Evolutionary conservation across 2,797 vertebrate genomes (phyloP), one percentile per base, ranked within the genome.

Genomic region (Cossypha dichroa): DNA sequence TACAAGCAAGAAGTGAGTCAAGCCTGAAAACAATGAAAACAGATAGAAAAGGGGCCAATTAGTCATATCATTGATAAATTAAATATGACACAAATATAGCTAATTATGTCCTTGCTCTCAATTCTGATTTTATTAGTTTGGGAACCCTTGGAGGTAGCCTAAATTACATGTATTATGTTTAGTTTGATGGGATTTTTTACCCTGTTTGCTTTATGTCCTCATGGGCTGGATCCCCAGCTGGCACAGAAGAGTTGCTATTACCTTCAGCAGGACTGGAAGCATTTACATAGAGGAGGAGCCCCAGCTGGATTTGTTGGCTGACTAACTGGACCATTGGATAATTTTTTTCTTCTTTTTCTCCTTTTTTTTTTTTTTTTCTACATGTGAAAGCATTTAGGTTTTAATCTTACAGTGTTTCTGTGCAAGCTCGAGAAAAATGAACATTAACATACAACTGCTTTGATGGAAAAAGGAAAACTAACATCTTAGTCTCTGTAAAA

Each of bases 91-190:
- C 54, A 91, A 83, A 72, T 59, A 80, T 13, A 77, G 15, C 18
- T 93, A 93, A 94, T 93, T 92, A 88, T 62, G 29, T 91, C 49
- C 36, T 90, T 62, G 51, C 33, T 76, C 36, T 79, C 63, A 69
- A 76, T 78, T 94, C 68, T 72, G 46, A 55, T 91, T 91, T 92
- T 94, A 77, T 92, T 91, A 76, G 52, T 73, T 93, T 82, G 63
- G 81, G 60, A 89, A 55, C 45, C 85, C 68, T 92, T 82, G 46
- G 84, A 91, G 49, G 33, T 72, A 87, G 34, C 36, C 56, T 79
- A 91, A 89, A 94, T 93, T 85, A 67, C 55, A 56, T 6, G 3
- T 58, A 51, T 89, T 80, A 48, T 91, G 58, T 72, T 92, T 74
- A 75, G 43, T 68, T 92, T 85, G 78, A 91, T 83, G 56, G 64